phyloP scores from a whole-genome alignment of 2,113 vertebrate species.

The Falco punctatus region DNA sequence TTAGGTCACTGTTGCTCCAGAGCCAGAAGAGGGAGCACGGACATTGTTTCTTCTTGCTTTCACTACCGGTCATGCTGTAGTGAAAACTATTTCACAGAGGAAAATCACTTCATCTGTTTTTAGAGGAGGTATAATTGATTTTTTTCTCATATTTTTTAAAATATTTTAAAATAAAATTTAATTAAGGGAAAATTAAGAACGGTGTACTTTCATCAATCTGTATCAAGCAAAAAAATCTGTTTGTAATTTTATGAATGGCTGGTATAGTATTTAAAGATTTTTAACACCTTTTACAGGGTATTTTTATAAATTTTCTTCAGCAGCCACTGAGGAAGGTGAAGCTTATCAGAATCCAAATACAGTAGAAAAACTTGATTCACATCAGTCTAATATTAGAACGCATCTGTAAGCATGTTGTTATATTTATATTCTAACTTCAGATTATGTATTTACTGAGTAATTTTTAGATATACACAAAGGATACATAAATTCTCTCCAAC shows the following conservation, averaged over 20 bases:
- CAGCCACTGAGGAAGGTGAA: background rate
- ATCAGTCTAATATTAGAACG: background rate
- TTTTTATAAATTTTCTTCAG: background rate
- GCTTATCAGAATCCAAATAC: background rate
- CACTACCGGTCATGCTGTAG: background rate
- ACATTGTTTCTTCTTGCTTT: background rate
- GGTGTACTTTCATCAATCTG: background rate
- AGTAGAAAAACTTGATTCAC: background rate
- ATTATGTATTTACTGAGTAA: background rate
- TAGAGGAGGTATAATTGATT: background rate
- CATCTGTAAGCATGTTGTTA: background rate
- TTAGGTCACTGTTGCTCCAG: background rate
- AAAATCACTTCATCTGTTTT: background rate
- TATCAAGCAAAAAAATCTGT: background rate
- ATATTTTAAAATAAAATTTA: background rate
- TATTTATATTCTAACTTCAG: background rate
- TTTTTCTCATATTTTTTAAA: background rate
- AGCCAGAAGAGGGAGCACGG: slow-evolving; percentile 78
- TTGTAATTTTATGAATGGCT: background rate
- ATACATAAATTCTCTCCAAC: background rate
- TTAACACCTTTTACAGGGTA: background rate
- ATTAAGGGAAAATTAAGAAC: background rate
- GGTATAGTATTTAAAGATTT: background rate
- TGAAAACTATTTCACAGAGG: background rate
- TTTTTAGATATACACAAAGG: background rate